Evolutionary conservation across 2,797 vertebrate genomes (phyloP).

Genomic region (Lutjanus campechanus): DNA sequence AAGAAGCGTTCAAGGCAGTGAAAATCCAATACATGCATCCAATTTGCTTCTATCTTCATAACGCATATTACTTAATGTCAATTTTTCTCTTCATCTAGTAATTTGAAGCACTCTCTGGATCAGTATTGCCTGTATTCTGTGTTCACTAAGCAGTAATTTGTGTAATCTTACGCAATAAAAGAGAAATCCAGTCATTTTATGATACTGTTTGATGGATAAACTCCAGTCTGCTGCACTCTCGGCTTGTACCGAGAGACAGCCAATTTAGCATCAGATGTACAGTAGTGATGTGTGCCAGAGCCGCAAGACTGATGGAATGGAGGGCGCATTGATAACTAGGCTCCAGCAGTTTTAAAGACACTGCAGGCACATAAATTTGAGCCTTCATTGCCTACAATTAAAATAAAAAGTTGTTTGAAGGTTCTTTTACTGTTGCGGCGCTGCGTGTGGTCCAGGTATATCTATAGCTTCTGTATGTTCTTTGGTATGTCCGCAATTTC

Average conservation of each 20-base stretch:
- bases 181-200: slow-evolving; percentile 47
- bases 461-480: background rate
- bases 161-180: slow-evolving; percentile 38
- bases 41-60: slow-evolving; percentile 21
- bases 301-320: slow-evolving; percentile 31
- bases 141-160: background rate
- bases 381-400: slow-evolving; percentile 4
- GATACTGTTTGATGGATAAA: slow-evolving; percentile 54
- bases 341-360: slow-evolving; percentile 49
- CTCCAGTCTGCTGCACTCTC: slow-evolving; percentile 7
- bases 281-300: slow-evolving; percentile 53
- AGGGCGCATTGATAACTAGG: slow-evolving; percentile 39
- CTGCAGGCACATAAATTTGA: slow-evolving; percentile 46
- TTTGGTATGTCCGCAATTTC: background rate
- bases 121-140: background rate
- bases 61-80: slow-evolving; percentile 15
- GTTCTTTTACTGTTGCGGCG: slow-evolving; percentile 10
- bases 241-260: slow-evolving; percentile 31
- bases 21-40: background rate
- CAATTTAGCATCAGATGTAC: slow-evolving; percentile 67
- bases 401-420: slow-evolving; percentile 21
- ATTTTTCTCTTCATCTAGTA: slow-evolving; percentile 27
- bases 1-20: background rate
- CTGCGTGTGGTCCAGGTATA: background rate
- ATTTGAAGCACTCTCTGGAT: slow-evolving; percentile 15